A percentile compares a stretch with the other conserved stretches of the same genome.
Evolutionary conservation across 2,888 invertebrate genomes (phyloP).

Genomic region (Acronicta alni): DNA sequence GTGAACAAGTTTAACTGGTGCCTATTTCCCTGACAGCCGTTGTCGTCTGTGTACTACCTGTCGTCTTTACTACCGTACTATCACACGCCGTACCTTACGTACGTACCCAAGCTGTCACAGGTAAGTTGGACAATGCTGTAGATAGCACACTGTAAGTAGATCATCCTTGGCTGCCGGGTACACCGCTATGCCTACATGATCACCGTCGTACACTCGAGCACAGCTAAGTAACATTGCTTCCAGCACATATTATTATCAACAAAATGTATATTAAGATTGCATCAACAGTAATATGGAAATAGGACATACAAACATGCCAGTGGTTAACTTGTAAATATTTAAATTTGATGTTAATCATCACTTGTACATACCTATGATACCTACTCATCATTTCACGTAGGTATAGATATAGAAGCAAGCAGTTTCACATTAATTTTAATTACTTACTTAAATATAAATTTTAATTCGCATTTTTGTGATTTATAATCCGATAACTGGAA

Average conservation of each 20-base stretch:
- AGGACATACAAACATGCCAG: slow-evolving; percentile 1
- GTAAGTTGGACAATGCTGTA: slow-evolving; percentile 70
- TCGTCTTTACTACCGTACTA: slow-evolving; percentile 79
- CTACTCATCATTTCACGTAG: too few relatives aligned
- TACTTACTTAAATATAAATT: too few relatives aligned
- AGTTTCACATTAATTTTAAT: too few relatives aligned
- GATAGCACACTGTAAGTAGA: slow-evolving; percentile 55
- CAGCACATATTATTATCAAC: slow-evolving; percentile 24
- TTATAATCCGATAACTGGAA: too few relatives aligned
- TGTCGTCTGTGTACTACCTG: slow-evolving; percentile 83
- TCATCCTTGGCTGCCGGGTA: slow-evolving; percentile 44
- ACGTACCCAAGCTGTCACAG: slow-evolving; percentile 83
- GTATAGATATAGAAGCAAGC: too few relatives aligned
- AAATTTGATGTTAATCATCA: slow-evolving; percentile 9
- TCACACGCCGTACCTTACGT: slow-evolving; percentile 81
- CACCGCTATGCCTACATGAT: slow-evolving; percentile 43
- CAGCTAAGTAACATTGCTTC: slow-evolving; percentile 49
- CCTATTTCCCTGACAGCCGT: slow-evolving; percentile 75
- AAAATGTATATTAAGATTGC: slow-evolving; percentile 23
- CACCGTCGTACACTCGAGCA: slow-evolving; percentile 42
- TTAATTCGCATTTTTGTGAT: too few relatives aligned
- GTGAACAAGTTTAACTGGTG: slow-evolving; percentile 44
- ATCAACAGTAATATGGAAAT: slow-evolving; percentile 11
- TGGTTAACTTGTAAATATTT: slow-evolving; percentile 43
- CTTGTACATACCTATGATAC: slow-evolving; percentile 6